Conservation (phyloP, 1,140 invertebrate species). For the Aphis gossypii region DNA sequence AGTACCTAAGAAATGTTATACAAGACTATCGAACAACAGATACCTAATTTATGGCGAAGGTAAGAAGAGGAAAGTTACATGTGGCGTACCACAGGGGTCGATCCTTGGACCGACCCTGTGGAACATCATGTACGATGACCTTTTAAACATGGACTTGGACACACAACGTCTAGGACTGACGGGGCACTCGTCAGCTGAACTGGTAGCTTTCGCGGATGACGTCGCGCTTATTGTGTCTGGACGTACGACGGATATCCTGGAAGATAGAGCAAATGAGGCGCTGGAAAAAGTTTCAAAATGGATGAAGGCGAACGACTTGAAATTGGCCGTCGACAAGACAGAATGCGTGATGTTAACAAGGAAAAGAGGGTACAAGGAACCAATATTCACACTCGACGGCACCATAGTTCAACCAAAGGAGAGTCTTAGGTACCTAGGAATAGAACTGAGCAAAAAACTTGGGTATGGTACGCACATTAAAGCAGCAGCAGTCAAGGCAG, state of each 20-base stretch:
- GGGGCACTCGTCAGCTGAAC: neutral
- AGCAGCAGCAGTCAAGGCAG: neutral
- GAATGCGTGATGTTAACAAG: neutral
- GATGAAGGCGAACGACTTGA: neutral
- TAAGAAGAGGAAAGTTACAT: slow-evolving; percentile 59
- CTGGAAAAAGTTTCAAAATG: neutral
- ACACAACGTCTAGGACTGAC: neutral
- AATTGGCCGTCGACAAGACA: neutral
- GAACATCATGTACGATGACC: slow-evolving; percentile 65
- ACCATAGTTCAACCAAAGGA: neutral
- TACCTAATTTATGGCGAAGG: slow-evolving; percentile 19
- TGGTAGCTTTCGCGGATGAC: slow-evolving; percentile 49
- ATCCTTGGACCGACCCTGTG: slow-evolving; percentile 60
- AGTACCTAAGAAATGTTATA: slow-evolving; percentile 22
- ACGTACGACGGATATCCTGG: neutral
- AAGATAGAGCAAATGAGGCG: neutral
- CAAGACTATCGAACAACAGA: slow-evolving; percentile 35
- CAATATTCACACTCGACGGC: neutral
- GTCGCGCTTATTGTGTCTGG: slow-evolving; percentile 36
- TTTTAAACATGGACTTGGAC: slow-evolving; percentile 44
- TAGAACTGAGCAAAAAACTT: neutral
- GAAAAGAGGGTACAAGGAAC: neutral
- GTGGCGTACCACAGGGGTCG: slow-evolving; percentile 66
- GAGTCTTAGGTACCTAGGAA: neutral
- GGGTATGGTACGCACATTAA: neutral